phyloP scores from a whole-genome alignment of 2,797 vertebrate species.

The Enteromius viviparus region DNA sequence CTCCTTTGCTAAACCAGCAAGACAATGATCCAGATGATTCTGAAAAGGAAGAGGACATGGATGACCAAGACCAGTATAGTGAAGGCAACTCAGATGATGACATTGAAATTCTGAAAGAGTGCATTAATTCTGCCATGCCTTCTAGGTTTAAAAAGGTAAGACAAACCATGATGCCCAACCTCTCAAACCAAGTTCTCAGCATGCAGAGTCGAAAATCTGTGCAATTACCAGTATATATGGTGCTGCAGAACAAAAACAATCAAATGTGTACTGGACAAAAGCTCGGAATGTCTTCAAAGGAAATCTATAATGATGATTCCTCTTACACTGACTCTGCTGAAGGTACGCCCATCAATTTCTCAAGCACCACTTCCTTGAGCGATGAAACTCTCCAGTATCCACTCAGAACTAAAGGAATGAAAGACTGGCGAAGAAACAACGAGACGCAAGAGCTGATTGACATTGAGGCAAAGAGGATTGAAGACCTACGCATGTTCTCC shows the following conservation, averaged over 20 bases:
- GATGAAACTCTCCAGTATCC: slow-evolving; percentile 92
- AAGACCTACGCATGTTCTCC: slow-evolving; percentile 81
- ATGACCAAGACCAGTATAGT: slow-evolving; percentile 81
- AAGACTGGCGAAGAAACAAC: slow-evolving; percentile 70
- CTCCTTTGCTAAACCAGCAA: slow-evolving; percentile 87
- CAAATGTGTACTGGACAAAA: slow-evolving; percentile 75
- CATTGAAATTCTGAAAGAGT: slow-evolving; percentile 94
- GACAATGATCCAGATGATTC: slow-evolving; percentile 76
- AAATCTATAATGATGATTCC: slow-evolving; percentile 83
- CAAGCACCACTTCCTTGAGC: slow-evolving; percentile 90
- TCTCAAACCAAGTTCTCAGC: slow-evolving; percentile 80
- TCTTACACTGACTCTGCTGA: slow-evolving; percentile 91
- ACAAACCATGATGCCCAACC: slow-evolving; percentile 82
- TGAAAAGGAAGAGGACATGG: slow-evolving; percentile 79
- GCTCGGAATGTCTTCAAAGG: slow-evolving; percentile 75
- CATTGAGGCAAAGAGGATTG: slow-evolving; percentile 79
- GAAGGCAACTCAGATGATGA: slow-evolving; percentile 89
- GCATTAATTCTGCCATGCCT: slow-evolving; percentile 94
- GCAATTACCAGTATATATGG: slow-evolving; percentile 92
- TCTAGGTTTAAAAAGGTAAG: slow-evolving; percentile 90
- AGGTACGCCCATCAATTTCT: slow-evolving; percentile 90
- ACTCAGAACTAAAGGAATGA: slow-evolving; percentile 72
- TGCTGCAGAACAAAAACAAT: slow-evolving; percentile 86
- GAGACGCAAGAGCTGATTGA: slow-evolving; percentile 72
- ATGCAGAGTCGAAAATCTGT: slow-evolving; percentile 81